Evolutionary conservation across 2,888 invertebrate species (phyloP).

Genomic region (Falcaria lacertinaria): DNA sequence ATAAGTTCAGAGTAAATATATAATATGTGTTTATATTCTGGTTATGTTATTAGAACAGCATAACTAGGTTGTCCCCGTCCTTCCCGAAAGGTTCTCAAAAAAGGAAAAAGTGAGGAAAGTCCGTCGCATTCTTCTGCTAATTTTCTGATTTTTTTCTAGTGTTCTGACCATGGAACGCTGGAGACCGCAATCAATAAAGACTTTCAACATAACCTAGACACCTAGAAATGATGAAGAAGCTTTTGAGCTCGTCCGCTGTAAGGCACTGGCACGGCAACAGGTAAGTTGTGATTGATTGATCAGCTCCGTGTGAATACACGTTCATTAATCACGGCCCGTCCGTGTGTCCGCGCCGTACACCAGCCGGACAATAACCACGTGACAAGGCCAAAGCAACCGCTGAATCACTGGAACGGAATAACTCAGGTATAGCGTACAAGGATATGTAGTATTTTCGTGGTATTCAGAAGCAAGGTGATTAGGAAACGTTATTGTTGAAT

Average conservation of each 20-base stretch:
- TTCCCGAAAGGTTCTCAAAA: no score
- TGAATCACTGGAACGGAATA: not conserved
- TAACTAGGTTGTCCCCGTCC: no score
- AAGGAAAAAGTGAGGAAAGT: no score
- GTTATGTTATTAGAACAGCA: no score
- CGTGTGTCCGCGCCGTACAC: constrained; percentile 10
- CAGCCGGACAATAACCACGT: constrained; percentile 8
- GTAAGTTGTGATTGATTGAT: constrained; percentile 41
- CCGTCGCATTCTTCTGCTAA: no score
- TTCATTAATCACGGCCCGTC: constrained; percentile 38
- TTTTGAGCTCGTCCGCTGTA: not conserved
- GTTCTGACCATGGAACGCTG: no score
- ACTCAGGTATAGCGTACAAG: not conserved
- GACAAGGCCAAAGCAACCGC: constrained; percentile 19
- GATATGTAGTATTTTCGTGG: not conserved
- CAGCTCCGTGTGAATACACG: constrained; percentile 35
- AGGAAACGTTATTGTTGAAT: no score
- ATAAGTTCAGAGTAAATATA: no score
- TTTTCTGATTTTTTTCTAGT: no score
- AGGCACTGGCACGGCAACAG: constrained; percentile 28
- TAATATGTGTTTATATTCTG: no score
- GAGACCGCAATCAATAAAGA: no score
- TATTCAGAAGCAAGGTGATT: no score
- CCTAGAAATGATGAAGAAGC: constrained; percentile 1
- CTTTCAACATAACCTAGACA: not conserved